These are phyloP conservation scores for Sebastes reedi DNA, from an alignment of 2,797 vertebrate species.

Conservation along the genomic window DNA sequence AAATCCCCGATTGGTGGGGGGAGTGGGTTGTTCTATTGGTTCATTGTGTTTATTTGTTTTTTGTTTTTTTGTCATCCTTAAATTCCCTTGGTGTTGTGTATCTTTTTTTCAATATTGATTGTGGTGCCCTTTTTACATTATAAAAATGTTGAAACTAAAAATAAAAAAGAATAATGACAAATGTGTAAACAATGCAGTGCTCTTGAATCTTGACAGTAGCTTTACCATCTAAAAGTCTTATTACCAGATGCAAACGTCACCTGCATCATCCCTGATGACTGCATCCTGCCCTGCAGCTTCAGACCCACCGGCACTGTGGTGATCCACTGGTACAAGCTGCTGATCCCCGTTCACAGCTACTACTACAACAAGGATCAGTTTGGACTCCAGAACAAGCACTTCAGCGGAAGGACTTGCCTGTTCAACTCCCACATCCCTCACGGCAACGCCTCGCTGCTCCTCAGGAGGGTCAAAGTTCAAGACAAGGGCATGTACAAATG, in stretches of 20 bases:
- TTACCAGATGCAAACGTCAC: slow-evolving; percentile 75
- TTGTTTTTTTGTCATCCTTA: no score
- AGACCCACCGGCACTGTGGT: slow-evolving; percentile 76
- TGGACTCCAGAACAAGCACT: slow-evolving; percentile 77
- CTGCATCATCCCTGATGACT: slow-evolving; percentile 82
- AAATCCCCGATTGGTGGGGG: no score
- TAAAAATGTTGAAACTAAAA: no score
- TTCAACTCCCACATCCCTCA: slow-evolving; percentile 82
- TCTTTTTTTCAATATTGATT: no score
- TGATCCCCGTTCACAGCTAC: slow-evolving; percentile 83
- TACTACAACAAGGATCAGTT: slow-evolving; percentile 83
- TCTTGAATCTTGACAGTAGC: not conserved
- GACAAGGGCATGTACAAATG: slow-evolving; percentile 86
- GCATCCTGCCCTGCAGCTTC: slow-evolving; percentile 84
- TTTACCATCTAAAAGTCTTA: slow-evolving; percentile 15
- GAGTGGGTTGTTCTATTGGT: no score
- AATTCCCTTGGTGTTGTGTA: no score
- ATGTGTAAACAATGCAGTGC: not conserved
- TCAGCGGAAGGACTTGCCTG: slow-evolving; percentile 82
- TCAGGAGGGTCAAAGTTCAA: slow-evolving; percentile 80
- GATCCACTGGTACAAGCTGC: slow-evolving; percentile 86
- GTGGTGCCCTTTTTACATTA: no score
- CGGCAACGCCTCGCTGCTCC: slow-evolving; percentile 87
- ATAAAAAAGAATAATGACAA: not conserved
- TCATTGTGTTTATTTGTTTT: no score